Evolutionary conservation across 2,797 vertebrate species (phyloP).

Genomic region (Thripadectes ignobilis): DNA sequence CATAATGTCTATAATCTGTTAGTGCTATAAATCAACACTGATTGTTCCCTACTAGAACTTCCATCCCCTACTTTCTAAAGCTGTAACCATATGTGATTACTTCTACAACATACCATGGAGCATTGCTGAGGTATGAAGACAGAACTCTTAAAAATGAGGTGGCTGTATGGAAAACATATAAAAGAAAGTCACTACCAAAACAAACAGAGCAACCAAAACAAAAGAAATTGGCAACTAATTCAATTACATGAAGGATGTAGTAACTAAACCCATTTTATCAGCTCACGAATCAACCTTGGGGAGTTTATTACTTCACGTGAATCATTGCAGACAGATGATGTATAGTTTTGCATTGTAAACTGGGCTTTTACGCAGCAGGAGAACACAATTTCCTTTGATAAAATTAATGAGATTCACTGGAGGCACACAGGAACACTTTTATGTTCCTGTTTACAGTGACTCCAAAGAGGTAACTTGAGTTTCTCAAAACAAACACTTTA

Average conservation of each 20-base stretch:
- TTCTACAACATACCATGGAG: background rate
- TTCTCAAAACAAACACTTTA: conserved; percentile 26
- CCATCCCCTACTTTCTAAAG: background rate
- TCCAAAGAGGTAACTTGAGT: background rate
- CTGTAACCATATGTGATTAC: background rate
- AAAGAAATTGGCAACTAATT: background rate
- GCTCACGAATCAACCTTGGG: background rate
- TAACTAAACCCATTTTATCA: background rate
- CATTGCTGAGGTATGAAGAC: background rate
- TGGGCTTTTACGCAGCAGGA: background rate
- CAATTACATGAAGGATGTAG: background rate
- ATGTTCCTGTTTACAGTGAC: conserved; percentile 23
- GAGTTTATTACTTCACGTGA: background rate
- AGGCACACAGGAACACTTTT: background rate
- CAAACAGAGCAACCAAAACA: background rate
- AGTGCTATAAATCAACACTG: background rate
- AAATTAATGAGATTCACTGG: conserved; percentile 22
- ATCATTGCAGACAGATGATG: background rate
- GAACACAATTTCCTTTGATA: conserved; percentile 30
- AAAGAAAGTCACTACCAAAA: background rate
- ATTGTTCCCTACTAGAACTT: background rate
- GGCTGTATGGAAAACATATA: background rate
- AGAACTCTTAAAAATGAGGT: background rate
- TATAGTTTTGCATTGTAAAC: background rate
- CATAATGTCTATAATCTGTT: background rate